Conservation (phyloP, 2,113 vertebrate species). For the Coracopsis vasa region DNA sequence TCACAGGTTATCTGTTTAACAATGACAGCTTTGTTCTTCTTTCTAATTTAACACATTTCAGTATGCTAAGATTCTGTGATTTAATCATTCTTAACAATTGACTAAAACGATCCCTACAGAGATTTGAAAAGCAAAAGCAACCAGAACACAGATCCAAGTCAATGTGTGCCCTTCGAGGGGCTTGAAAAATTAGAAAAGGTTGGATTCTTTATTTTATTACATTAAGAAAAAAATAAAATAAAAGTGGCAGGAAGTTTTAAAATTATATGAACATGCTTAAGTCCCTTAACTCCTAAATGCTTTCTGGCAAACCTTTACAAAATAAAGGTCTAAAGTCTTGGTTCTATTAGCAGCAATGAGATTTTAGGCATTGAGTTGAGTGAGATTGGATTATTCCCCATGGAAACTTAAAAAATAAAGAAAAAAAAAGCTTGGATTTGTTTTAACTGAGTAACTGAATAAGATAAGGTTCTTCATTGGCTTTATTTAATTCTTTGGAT, state of each 20-base stretch:
- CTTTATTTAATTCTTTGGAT: not conserved
- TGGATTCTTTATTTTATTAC: not conserved
- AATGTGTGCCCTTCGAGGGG: not conserved
- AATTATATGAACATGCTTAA: not conserved
- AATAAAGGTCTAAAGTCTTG: not conserved
- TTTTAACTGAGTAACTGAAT: not conserved
- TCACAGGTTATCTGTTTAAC: slow-evolving; percentile 63
- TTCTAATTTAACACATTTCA: slow-evolving; percentile 40
- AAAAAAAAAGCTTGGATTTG: not conserved
- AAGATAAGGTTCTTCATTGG: not conserved
- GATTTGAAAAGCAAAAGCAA: slow-evolving; percentile 6
- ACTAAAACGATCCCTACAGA: not conserved
- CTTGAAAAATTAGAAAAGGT: not conserved
- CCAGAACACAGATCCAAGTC: not conserved
- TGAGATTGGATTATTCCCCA: not conserved
- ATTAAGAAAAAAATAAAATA: not conserved
- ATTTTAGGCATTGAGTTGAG: not conserved
- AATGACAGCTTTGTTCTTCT: slow-evolving; percentile 7
- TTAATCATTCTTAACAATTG: slow-evolving; percentile 42
- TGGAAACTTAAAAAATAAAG: not conserved
- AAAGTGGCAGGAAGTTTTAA: not conserved
- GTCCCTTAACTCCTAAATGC: not conserved
- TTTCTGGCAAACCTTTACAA: not conserved
- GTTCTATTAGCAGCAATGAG: not conserved
- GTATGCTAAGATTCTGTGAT: not conserved